phyloP scores from a whole-genome alignment of 2,888 invertebrate species.

The Dryococelus australis region DNA sequence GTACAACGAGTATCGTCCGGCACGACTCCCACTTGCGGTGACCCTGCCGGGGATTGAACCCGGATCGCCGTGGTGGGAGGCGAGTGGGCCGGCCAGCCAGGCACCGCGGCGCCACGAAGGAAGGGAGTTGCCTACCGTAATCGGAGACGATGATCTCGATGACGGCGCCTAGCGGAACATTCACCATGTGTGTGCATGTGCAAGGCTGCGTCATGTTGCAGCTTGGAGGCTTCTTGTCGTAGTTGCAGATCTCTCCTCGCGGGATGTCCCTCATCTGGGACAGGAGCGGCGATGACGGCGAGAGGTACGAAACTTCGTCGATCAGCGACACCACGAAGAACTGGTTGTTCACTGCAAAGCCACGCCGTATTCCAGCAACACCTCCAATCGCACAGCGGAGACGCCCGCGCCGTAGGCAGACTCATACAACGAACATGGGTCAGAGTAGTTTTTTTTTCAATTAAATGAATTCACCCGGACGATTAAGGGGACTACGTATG shows the following conservation, averaged over 20 bases:
- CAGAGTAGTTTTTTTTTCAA: too few species aligned
- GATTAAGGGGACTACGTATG: too few species aligned
- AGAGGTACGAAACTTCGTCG: constrained; percentile 53
- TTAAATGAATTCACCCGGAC: too few species aligned
- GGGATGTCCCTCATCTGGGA: constrained; percentile 53
- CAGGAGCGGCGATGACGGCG: constrained; percentile 56
- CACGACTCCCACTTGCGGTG: too few species aligned
- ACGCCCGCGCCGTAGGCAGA: too few species aligned
- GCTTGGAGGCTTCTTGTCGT: constrained; percentile 37
- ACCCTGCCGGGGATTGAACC: too few species aligned
- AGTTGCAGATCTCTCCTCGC: constrained; percentile 47
- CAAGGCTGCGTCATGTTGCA: constrained; percentile 49
- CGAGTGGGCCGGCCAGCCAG: too few species aligned
- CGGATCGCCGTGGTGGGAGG: too few species aligned
- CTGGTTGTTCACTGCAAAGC: not conserved
- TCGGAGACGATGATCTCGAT: constrained; percentile 60
- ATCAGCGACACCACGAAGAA: not conserved
- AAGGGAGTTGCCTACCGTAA: constrained; percentile 42
- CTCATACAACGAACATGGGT: too few species aligned
- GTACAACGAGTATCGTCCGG: too few species aligned
- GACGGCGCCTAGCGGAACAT: constrained; percentile 55
- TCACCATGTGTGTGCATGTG: constrained; percentile 57
- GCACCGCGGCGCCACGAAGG: too few species aligned
- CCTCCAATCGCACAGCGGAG: too few species aligned
- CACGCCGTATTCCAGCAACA: constrained; percentile 25